A percentile compares a stretch with the other conserved stretches of the same genome.
These are phyloP conservation scores for Molanna angustata DNA, from an alignment of 2,888 invertebrate genomes.

Conservation along the genomic window DNA sequence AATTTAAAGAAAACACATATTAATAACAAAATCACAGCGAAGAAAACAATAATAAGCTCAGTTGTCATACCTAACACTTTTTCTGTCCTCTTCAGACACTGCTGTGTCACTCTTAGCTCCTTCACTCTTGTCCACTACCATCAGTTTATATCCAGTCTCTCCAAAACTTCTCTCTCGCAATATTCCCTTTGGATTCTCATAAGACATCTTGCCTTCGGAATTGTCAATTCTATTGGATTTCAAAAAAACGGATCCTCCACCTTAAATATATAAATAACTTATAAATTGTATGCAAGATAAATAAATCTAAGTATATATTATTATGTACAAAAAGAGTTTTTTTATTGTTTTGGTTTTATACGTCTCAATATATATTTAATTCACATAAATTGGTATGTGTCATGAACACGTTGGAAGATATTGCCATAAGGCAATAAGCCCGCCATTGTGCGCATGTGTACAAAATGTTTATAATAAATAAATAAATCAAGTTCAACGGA, in stretches of 20 bases:
- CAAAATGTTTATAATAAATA: too few relatives aligned
- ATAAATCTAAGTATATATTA: too few relatives aligned
- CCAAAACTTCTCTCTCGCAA: slow-evolving; percentile 56
- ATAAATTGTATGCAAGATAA: too few relatives aligned
- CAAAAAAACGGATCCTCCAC: slow-evolving; percentile 63
- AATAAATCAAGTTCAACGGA: too few relatives aligned
- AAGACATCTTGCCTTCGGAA: slow-evolving; percentile 24
- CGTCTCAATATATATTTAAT: too few relatives aligned
- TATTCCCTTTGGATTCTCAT: slow-evolving; percentile 56
- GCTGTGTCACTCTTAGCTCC: slow-evolving; percentile 33
- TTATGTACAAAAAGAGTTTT: too few relatives aligned
- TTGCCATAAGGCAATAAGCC: too few relatives aligned
- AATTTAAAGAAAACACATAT: not conserved
- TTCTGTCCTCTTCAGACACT: slow-evolving; percentile 69
- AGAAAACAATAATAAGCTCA: not conserved
- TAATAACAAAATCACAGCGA: too few relatives aligned
- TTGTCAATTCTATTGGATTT: slow-evolving; percentile 48
- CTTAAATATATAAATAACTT: slow-evolving; percentile 34
- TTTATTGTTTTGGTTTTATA: too few relatives aligned
- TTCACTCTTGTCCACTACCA: slow-evolving; percentile 16
- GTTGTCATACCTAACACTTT: slow-evolving; percentile 63
- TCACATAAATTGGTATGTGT: too few relatives aligned
- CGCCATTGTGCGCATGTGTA: too few relatives aligned
- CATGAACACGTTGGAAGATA: too few relatives aligned
- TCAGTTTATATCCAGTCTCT: slow-evolving; percentile 36